phyloP scores from a whole-genome alignment of 2,113 vertebrate genomes.

The Passer montanus region DNA sequence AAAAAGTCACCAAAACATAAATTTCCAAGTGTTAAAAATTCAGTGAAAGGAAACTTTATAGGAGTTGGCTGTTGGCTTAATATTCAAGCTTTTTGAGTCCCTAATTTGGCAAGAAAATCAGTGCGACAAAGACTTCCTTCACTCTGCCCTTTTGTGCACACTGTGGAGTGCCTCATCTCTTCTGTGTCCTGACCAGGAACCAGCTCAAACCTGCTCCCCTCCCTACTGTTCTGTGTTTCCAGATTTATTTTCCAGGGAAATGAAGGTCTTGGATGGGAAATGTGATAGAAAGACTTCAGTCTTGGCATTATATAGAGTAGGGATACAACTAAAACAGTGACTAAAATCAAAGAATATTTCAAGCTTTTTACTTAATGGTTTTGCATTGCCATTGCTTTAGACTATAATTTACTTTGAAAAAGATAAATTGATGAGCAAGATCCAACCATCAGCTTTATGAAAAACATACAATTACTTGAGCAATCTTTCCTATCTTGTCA shows the following conservation, averaged over 20 bases:
- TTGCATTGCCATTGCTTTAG: not conserved
- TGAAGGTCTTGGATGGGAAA: not conserved
- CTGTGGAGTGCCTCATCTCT: not conserved
- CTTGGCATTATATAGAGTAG: not conserved
- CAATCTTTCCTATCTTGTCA: not conserved
- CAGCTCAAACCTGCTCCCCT: accelerated
- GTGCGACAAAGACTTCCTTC: not conserved
- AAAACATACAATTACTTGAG: not conserved
- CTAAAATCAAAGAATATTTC: not conserved
- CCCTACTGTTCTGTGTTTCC: not conserved
- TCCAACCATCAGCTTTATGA: not conserved
- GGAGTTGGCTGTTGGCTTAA: not conserved
- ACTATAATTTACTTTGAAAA: not conserved
- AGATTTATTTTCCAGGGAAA: not conserved
- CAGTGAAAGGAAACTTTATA: not conserved
- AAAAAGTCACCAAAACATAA: not conserved
- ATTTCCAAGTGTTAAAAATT: not conserved
- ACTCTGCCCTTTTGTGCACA: not conserved
- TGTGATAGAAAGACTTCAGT: not conserved
- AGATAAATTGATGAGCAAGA: not conserved
- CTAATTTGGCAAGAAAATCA: not conserved
- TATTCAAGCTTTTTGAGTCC: not conserved
- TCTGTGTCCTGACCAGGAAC: not conserved
- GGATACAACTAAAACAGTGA: not conserved
- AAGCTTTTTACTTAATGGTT: not conserved